Conservation (phyloP, 1,140 invertebrate genomes). For the Polyergus mexicanus region DNA sequence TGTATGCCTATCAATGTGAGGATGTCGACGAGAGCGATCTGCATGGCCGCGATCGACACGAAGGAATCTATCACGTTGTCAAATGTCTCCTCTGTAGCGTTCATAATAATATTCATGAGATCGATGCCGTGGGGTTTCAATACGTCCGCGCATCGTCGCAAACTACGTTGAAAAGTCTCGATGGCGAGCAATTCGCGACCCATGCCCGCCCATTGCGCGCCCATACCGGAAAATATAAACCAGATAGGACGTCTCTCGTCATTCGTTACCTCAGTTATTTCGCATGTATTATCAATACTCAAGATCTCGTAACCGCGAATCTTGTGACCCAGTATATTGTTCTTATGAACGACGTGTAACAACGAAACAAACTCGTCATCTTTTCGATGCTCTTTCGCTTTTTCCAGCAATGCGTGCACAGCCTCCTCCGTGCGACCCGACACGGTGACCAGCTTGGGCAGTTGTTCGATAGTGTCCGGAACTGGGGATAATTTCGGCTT, state of each 20-base stretch:
- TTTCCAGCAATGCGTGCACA: constrained; percentile 90
- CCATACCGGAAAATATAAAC: constrained; percentile 99
- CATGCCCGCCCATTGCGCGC: constrained; percentile 98
- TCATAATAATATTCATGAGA: constrained; percentile 93
- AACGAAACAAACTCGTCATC: constrained; percentile 93
- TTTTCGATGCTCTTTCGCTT: constrained; percentile 87
- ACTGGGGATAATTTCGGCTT: constrained; percentile 89
- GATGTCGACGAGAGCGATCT: constrained; percentile 96
- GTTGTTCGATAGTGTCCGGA: constrained; percentile 81
- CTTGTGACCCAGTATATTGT: constrained; percentile 90
- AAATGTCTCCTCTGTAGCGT: constrained; percentile 91
- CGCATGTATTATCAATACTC: constrained; percentile 83
- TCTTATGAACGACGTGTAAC: constrained; percentile 91
- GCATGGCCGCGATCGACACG: constrained; percentile 97
- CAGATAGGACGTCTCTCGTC: constrained; percentile 93
- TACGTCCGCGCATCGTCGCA: constrained; percentile 91
- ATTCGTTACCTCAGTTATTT: constrained; percentile 80
- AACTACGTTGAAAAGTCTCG: constrained; percentile 92
- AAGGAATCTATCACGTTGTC: constrained; percentile 96
- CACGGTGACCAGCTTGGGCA: constrained; percentile 92
- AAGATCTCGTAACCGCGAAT: constrained; percentile 93
- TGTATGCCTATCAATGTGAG: constrained; percentile 92
- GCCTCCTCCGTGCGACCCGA: constrained; percentile 95
- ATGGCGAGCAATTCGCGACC: constrained; percentile 93
- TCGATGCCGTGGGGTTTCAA: constrained; percentile 93